Conservation (phyloP, 2,888 invertebrate genomes). For the Brachyptera risi region DNA sequence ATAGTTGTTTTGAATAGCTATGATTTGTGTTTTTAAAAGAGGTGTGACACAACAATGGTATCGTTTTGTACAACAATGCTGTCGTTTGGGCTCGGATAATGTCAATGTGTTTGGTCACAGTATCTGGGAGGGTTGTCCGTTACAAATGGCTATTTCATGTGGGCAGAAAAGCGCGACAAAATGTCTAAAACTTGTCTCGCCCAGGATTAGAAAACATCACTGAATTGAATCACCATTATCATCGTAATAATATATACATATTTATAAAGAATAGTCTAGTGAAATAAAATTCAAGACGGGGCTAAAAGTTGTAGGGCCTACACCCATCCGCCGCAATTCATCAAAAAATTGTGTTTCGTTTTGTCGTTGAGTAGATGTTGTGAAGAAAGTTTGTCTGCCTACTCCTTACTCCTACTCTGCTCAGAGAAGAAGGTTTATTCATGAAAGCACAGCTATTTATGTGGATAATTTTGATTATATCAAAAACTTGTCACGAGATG, state of each 20-base stretch:
- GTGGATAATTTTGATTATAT: too few species aligned
- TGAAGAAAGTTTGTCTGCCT: too few species aligned
- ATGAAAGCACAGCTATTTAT: too few species aligned
- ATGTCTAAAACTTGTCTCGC: conserved; percentile 2
- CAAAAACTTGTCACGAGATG: too few species aligned
- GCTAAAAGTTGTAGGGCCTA: too few species aligned
- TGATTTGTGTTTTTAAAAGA: background rate
- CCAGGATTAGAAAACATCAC: conserved; percentile 4
- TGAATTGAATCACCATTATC: conserved; percentile 11
- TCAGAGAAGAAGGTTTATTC: too few species aligned
- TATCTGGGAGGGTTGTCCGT: conserved; percentile 8
- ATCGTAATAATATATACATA: conserved; percentile 12
- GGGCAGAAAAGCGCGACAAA: background rate
- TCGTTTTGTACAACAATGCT: background rate
- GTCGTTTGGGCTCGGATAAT: too few species aligned
- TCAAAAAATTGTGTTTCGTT: too few species aligned
- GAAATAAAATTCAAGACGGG: background rate
- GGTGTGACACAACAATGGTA: conserved; percentile 6
- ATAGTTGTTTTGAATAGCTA: background rate
- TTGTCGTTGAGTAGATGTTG: too few species aligned
- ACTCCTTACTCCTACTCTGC: too few species aligned
- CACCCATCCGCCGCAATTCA: conserved; percentile 10
- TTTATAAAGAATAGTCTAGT: conserved; percentile 3
- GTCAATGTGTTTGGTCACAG: conserved; percentile 3
- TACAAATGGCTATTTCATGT: background rate